phyloP scores from a whole-genome alignment of 2,113 vertebrate genomes.

The Lipophrys pholis region DNA sequence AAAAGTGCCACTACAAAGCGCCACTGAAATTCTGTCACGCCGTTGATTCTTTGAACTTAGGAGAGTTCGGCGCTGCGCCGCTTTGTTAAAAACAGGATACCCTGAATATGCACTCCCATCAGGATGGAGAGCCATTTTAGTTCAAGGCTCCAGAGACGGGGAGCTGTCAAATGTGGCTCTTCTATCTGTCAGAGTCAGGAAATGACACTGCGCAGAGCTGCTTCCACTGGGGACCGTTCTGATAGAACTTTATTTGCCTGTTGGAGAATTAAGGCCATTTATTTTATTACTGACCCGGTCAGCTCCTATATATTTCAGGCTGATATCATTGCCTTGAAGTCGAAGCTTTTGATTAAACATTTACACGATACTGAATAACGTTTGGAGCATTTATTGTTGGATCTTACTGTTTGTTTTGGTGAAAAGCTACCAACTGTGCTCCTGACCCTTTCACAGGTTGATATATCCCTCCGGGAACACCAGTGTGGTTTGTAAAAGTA shows the following conservation, averaged over 20 bases:
- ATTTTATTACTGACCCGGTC: too few relatives aligned
- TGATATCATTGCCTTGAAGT: too few relatives aligned
- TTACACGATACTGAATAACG: too few relatives aligned
- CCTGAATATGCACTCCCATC: conserved; percentile 51
- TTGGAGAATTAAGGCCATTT: conserved; percentile 12
- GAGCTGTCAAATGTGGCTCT: conserved; percentile 47
- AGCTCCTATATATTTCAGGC: too few relatives aligned
- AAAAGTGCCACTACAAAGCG: neutral
- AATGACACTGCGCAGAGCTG: conserved; percentile 20
- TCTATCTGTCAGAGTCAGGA: conserved; percentile 48
- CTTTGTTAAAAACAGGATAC: conserved; percentile 20
- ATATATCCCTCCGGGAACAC: too few relatives aligned
- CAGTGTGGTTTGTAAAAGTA: too few relatives aligned
- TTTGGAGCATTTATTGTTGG: too few relatives aligned
- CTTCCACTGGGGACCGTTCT: neutral
- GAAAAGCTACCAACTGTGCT: too few relatives aligned
- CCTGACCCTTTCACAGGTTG: too few relatives aligned
- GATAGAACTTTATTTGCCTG: neutral
- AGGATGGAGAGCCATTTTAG: conserved; percentile 58
- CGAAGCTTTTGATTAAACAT: too few relatives aligned
- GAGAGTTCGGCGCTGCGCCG: neutral
- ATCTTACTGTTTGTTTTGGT: too few relatives aligned
- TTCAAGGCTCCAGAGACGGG: conserved; percentile 55
- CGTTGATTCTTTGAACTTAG: neutral
- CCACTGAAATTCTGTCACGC: conserved; percentile 21